These are phyloP conservation scores for Rachycentron canadum DNA, from an alignment of 2,797 vertebrate genomes.

Conservation along the genomic window DNA sequence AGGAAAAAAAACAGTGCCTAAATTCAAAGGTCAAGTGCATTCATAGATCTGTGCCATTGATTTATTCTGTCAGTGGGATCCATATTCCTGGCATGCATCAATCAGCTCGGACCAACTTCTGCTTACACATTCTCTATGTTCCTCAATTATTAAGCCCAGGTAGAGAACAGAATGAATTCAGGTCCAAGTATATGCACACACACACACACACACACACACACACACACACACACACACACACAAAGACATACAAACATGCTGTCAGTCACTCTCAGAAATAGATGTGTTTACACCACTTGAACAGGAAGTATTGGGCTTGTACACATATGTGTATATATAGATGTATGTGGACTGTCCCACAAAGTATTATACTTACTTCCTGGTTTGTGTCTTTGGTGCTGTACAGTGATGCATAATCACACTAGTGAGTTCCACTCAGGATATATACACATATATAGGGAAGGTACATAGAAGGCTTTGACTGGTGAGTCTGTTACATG, in stretches of 20 bases:
- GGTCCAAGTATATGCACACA: not conserved
- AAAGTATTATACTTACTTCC: constrained; percentile 59
- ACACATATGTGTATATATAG: not conserved
- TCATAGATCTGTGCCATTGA: constrained; percentile 54
- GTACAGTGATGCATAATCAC: constrained; percentile 38
- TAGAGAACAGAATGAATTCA: constrained; percentile 16
- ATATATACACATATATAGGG: too few relatives aligned
- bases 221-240: not conserved
- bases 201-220: not conserved
- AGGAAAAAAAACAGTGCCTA: not conserved
- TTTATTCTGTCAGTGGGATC: constrained; percentile 59
- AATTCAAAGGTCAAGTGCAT: constrained; percentile 60
- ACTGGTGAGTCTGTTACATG: not conserved
- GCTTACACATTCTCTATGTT: constrained; percentile 66
- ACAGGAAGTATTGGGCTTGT: constrained; percentile 56
- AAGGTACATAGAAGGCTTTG: too few relatives aligned
- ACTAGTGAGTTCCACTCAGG: constrained; percentile 21
- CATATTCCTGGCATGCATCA: constrained; percentile 63
- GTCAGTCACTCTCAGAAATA: constrained; percentile 38
- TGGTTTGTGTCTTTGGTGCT: constrained; percentile 32
- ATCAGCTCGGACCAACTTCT: constrained; percentile 63
- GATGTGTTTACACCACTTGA: constrained; percentile 38
- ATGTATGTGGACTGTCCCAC: constrained; percentile 44
- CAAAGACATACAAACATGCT: not conserved
- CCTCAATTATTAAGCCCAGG: constrained; percentile 53